Evolutionary conservation across 2,797 vertebrate genomes (phyloP), one percentile per base, ranked within the genome.

Genomic region (Ispidina picta): DNA sequence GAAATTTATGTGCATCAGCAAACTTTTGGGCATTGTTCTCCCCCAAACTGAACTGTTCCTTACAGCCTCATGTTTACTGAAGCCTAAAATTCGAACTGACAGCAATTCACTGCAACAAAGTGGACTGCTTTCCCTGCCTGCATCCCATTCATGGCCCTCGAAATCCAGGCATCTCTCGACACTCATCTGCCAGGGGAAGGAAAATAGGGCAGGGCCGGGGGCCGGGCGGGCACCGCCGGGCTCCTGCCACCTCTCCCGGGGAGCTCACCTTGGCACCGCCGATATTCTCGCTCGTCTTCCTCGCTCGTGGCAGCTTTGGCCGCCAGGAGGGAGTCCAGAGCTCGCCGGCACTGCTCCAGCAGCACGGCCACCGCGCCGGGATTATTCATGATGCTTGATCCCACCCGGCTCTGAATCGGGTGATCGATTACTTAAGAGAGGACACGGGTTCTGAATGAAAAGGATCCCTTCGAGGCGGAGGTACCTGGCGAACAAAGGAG

Each of bases 61-160:
- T 92, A 94, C 90, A 94, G 97, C 96, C 97, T 97, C 96, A 91
- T 97, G 98, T 97, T 96, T 97, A 98, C 94, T 98, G 97, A 97
- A 98, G 98, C 98, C 96, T 97, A 95, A 98, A 98, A 98, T 98
- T 94, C 95, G 96, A 98, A 97, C 97, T 98, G 98, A 98, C 98
- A 98, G 97, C 97, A 98, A 98, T 98, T 98, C 98, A 97, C 78
- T 94, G 80, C 95, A 96, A 98, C 97, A 98, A 97, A 98, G 97
- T 98, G 92, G 95, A 95, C 95, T 96, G 95, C 96, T 95, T 95
- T 95, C 95, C 95, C 95, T 90, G 95, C 93, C 96, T 43, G 46
- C 68, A 89, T 97, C 96, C 96, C 95, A 97, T 98, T 98, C 97
- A 97, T 19, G 88, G 90, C 93, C 96, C 93, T 94, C 80, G 59